Conservation (phyloP, 2,797 vertebrate species). For the Coranthus polyacanthus region DNA sequence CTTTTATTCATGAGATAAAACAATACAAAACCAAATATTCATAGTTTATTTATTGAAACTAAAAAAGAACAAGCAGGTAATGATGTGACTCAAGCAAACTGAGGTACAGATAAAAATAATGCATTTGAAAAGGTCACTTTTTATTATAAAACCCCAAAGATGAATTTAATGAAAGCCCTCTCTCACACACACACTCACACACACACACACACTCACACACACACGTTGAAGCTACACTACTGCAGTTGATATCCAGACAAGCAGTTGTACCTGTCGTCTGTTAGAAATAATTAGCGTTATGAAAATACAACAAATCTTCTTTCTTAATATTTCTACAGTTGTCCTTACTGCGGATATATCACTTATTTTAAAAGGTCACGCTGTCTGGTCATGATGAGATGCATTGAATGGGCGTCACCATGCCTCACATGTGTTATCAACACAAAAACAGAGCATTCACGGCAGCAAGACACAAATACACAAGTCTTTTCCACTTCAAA, state of each 20-base stretch:
- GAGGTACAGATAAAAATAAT: slow-evolving; percentile 80
- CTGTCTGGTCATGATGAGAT: slow-evolving; percentile 34
- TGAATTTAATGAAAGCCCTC: slow-evolving; percentile 41
- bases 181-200: slow-evolving; percentile 8
- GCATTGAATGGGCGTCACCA: neutral
- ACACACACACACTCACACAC: slow-evolving; percentile 15
- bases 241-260: slow-evolving; percentile 25
- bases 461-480: slow-evolving; percentile 19
- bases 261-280: slow-evolving; percentile 8
- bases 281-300: slow-evolving; percentile 39
- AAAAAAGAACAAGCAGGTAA: slow-evolving; percentile 83
- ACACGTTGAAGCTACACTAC: slow-evolving; percentile 50
- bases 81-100: slow-evolving; percentile 87
- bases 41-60: slow-evolving; percentile 81
- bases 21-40: neutral
- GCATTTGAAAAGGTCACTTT: slow-evolving; percentile 82
- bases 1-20: neutral
- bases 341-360: neutral
- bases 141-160: slow-evolving; percentile 74
- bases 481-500: slow-evolving; percentile 7
- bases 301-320: slow-evolving; percentile 17
- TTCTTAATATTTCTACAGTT: slow-evolving; percentile 14
- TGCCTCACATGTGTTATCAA: slow-evolving; percentile 2
- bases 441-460: slow-evolving; percentile 3
- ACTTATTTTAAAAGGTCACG: slow-evolving; percentile 8